A percentile compares a stretch with the other conserved stretches of the same genome.
These are phyloP conservation scores for Eupristina koningsbergeri DNA, from an alignment of 1,140 invertebrate genomes.

Conservation along the genomic window DNA sequence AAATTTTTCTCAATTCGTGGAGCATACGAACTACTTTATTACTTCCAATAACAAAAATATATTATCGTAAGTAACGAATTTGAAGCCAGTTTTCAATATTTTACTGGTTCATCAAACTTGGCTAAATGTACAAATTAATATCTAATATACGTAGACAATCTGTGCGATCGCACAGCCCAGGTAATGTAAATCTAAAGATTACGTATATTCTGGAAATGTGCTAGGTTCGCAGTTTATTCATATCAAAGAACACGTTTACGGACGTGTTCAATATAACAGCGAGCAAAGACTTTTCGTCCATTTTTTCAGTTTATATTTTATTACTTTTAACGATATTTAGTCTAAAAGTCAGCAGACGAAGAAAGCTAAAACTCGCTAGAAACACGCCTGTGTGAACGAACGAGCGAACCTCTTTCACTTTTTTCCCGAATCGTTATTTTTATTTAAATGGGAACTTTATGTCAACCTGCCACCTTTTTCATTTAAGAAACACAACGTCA, in stretches of 20 bases:
- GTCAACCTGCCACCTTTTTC: conserved; percentile 36
- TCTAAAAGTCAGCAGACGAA: conserved; percentile 51
- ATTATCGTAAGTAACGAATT: conserved; percentile 61
- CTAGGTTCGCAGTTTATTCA: conserved; percentile 52
- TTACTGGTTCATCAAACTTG: conserved; percentile 49
- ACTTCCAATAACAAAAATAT: conserved; percentile 63
- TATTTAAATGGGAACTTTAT: conserved; percentile 44
- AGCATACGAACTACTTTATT: conserved; percentile 56
- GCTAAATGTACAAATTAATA: conserved; percentile 58
- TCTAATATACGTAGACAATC: conserved; percentile 50
- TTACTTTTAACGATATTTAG: conserved; percentile 48
- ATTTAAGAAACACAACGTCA: conserved; percentile 49
- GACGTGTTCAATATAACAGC: conserved; percentile 43
- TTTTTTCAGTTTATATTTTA: conserved; percentile 48
- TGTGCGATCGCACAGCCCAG: conserved; percentile 47
- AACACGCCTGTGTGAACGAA: conserved; percentile 45
- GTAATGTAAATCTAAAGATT: conserved; percentile 51
- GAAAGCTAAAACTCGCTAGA: conserved; percentile 51
- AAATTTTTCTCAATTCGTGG: conserved; percentile 43
- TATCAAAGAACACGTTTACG: conserved; percentile 42
- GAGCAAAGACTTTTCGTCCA: conserved; percentile 48
- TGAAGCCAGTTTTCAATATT: conserved; percentile 55
- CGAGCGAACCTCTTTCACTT: conserved; percentile 51
- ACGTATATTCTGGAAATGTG: conserved; percentile 50
- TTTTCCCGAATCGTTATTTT: conserved; percentile 46